Conservation (phyloP, 30 jellyfish, hydroid and myxozoan species). For the Clytia hemisphaerica region DNA sequence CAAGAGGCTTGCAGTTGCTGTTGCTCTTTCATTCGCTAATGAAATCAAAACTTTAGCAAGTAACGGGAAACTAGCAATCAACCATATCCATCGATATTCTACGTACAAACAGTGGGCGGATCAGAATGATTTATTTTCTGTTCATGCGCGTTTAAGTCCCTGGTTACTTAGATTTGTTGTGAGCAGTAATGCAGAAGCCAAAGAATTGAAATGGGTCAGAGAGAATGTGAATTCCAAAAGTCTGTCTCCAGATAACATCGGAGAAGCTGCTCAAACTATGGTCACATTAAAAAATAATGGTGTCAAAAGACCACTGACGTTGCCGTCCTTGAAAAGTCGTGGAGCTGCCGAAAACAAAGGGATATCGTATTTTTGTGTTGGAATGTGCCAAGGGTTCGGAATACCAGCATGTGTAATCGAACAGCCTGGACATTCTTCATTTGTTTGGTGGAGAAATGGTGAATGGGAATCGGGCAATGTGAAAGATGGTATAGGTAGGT, state of each 20-base stretch:
- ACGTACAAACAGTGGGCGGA: slow-evolving; percentile 19
- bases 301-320: slow-evolving; percentile 9
- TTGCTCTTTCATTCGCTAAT: slow-evolving; percentile 11
- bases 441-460: slow-evolving; percentile 31
- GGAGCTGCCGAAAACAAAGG: slow-evolving; percentile 33
- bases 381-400: slow-evolving; percentile 30
- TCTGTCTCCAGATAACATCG: not conserved
- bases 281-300: slow-evolving; percentile 10
- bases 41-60: slow-evolving; percentile 14
- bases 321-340: not conserved
- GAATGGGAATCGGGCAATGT: slow-evolving; percentile 21
- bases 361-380: slow-evolving; percentile 25
- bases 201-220: slow-evolving; percentile 26
- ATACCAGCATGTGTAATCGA: slow-evolving; percentile 32
- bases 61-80: not conserved
- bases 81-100: not conserved
- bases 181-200: slow-evolving; percentile 19
- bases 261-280: slow-evolving; percentile 30
- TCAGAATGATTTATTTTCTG: not conserved
- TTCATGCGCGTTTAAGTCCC: not conserved
- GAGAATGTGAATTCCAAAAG: not conserved
- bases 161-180: slow-evolving; percentile 27
- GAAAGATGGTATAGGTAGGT: no score
- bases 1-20: slow-evolving; percentile 18
- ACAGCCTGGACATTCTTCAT: slow-evolving; percentile 29